Evolutionary conservation across 2,113 vertebrate species (phyloP).

Genomic region (Perognathus longimembris): DNA sequence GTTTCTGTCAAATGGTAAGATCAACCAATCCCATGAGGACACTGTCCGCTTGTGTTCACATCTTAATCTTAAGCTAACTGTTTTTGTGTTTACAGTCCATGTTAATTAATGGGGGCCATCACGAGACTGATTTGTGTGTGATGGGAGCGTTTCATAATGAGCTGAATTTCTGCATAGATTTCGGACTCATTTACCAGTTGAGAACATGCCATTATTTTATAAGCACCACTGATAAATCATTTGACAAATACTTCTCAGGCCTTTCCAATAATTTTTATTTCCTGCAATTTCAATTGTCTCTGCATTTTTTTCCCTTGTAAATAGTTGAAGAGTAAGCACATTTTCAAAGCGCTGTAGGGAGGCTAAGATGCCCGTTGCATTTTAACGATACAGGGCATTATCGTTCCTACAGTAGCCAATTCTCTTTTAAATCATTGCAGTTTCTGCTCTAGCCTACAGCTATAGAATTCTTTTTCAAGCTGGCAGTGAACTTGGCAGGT

Average conservation of each 20-base stretch:
- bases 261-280: conserved; percentile 85
- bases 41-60: not conserved
- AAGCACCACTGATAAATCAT: conserved; percentile 83
- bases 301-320: conserved; percentile 87
- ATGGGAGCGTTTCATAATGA: conserved; percentile 56
- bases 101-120: conserved; percentile 82
- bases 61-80: conserved; percentile 60
- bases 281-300: conserved; percentile 88
- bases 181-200: conserved; percentile 74
- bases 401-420: conserved; percentile 92
- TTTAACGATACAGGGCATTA: conserved; percentile 92
- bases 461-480: conserved; percentile 92
- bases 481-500: conserved; percentile 90
- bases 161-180: conserved; percentile 72
- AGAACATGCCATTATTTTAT: conserved; percentile 83
- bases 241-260: conserved; percentile 77
- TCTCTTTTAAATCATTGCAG: conserved; percentile 94
- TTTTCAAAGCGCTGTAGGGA: conserved; percentile 89
- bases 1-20: conserved; percentile 41
- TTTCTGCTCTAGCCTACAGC: conserved; percentile 91
- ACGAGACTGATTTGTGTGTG: conserved; percentile 51
- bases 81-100: conserved; percentile 54
- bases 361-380: conserved; percentile 93
- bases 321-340: conserved; percentile 92
- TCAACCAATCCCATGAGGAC: not conserved